A percentile compares a stretch with the other conserved stretches of the same genome.
phyloP scores from a whole-genome alignment of 1,140 invertebrate genomes.

The Neodiprion pinetum region DNA sequence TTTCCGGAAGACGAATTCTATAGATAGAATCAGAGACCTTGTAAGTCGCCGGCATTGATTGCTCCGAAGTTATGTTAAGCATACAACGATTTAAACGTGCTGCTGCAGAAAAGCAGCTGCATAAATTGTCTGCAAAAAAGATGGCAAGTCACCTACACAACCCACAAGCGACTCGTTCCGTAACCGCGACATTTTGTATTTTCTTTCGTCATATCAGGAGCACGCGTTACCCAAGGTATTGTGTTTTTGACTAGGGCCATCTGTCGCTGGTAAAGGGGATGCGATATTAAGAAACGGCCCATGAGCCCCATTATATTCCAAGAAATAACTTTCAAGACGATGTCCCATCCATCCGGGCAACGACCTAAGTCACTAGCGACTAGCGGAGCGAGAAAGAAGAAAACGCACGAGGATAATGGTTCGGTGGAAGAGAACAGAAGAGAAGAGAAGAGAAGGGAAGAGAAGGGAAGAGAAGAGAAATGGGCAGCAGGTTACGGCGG shows the following conservation, averaged over 20 bases:
- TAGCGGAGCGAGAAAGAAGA: neutral
- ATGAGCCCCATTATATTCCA: neutral
- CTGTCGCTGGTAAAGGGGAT: conserved; percentile 37
- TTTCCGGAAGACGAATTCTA: too few relatives aligned
- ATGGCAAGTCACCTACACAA: too few relatives aligned
- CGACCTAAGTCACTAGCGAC: neutral
- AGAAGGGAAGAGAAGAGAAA: conserved; percentile 19
- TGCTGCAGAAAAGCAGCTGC: too few relatives aligned
- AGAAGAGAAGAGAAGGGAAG: conserved; percentile 11
- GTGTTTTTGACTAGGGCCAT: conserved; percentile 35
- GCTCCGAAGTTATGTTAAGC: too few relatives aligned
- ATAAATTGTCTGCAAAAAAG: too few relatives aligned
- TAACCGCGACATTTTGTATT: conserved; percentile 47
- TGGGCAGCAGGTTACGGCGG: neutral
- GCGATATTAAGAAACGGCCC: conserved; percentile 34
- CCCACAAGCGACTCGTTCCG: too few relatives aligned
- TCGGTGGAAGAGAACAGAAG: neutral
- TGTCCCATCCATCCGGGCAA: conserved; percentile 1
- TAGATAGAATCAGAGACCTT: too few relatives aligned
- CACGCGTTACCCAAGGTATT: conserved; percentile 41
- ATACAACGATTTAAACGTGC: too few relatives aligned
- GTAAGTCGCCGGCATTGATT: too few relatives aligned
- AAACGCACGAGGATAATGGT: neutral
- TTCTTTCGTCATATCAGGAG: conserved; percentile 46
- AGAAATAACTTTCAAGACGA: conserved; percentile 6